These are phyloP conservation scores for Halocynthia roretzi DNA, from an alignment of 23 tunicate genomes.

Conservation along the genomic window DNA sequence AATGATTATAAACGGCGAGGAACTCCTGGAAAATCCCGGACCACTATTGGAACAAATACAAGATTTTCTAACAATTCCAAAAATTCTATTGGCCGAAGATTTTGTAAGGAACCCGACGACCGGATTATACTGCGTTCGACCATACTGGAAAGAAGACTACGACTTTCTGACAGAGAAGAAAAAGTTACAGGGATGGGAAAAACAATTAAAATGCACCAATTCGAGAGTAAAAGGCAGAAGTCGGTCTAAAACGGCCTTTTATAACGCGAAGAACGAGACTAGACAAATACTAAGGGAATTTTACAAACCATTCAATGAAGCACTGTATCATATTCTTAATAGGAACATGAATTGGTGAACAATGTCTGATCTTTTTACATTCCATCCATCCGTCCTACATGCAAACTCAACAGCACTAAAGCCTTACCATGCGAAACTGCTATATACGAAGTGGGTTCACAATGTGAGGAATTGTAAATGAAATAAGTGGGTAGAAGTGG, in stretches of 20 bases:
- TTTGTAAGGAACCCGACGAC: conserved; percentile 9
- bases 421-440: too few relatives aligned
- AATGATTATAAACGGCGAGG: conserved; percentile 6
- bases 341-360: too few relatives aligned
- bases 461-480: too few relatives aligned
- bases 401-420: too few relatives aligned
- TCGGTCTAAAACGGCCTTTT: neutral
- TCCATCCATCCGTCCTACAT: too few relatives aligned
- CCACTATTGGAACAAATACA: conserved; percentile 3
- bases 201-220: neutral
- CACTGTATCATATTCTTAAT: too few relatives aligned
- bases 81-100: neutral
- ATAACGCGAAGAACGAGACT: neutral
- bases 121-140: conserved; percentile 19
- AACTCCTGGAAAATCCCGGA: conserved; percentile 12
- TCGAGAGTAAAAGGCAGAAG: neutral
- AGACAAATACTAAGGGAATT: neutral
- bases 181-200: neutral
- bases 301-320: conserved; percentile 7
- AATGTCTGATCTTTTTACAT: too few relatives aligned
- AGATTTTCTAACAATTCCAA: conserved; percentile 16
- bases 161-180: neutral
- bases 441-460: too few relatives aligned
- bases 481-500: too few relatives aligned
- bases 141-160: conserved; percentile 17